These are phyloP conservation scores for Conger conger DNA, from an alignment of 2,113 vertebrate species.

Conservation along the genomic window DNA sequence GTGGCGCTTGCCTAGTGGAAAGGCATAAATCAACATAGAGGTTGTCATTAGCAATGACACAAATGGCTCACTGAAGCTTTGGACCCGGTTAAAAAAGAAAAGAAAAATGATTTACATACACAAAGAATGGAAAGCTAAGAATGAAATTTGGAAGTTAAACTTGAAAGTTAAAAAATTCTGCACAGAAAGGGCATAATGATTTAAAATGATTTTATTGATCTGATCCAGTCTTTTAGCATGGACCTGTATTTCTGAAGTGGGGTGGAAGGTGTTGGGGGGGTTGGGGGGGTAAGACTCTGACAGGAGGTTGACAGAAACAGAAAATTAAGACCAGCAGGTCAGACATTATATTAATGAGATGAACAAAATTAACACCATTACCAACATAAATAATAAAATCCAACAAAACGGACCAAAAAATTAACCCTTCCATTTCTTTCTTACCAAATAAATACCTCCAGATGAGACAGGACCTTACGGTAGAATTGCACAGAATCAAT, in stretches of 20 bases:
- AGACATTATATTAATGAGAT: conserved; percentile 59
- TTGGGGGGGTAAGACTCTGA: conserved; percentile 39
- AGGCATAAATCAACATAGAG: not conserved
- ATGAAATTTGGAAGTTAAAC: not conserved
- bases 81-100: no score
- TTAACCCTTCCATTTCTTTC: conserved; percentile 47
- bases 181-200: conserved; percentile 45
- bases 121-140: no score
- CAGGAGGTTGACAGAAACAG: conserved; percentile 50
- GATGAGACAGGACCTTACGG: conserved; percentile 45
- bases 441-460: conserved; percentile 73
- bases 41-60: no score
- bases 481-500: conserved; percentile 70
- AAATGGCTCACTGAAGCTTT: not conserved
- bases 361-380: conserved; percentile 56
- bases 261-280: conserved; percentile 50
- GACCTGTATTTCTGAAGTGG: conserved; percentile 49
- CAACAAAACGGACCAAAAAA: conserved; percentile 59
- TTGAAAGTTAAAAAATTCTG: conserved; percentile 9
- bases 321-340: conserved; percentile 34
- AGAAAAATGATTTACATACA: not conserved
- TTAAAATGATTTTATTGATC: conserved; percentile 71
- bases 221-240: conserved; percentile 59
- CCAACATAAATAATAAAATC: conserved; percentile 55
- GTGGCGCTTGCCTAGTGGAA: not conserved